Conservation (phyloP, 1,140 invertebrate species). For the Caenorhabditis briggsae region DNA sequence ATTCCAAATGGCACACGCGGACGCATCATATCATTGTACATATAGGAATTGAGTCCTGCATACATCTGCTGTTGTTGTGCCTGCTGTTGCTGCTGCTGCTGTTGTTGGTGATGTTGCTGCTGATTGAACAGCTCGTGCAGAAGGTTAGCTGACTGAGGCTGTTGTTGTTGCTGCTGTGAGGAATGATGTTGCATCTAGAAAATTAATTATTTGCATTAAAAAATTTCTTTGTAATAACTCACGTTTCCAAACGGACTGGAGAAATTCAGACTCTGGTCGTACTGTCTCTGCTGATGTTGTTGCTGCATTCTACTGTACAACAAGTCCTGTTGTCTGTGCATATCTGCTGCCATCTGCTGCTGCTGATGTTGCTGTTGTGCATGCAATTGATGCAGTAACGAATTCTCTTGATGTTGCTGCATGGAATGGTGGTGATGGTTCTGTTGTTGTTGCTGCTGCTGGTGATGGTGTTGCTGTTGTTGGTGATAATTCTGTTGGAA, state of each 20-base stretch:
- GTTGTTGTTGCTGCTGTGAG: slow-evolving; percentile 2
- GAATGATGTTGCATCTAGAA: slow-evolving; percentile 33
- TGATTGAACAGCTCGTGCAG: slow-evolving; percentile 41
- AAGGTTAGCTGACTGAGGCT: not conserved
- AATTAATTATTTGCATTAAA: not conserved
- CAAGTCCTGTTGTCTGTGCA: slow-evolving; percentile 35
- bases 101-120: slow-evolving; percentile 25
- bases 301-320: slow-evolving; percentile 22
- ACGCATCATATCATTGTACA: slow-evolving; percentile 33
- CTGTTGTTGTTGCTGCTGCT: not conserved
- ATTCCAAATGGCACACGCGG: slow-evolving; percentile 7
- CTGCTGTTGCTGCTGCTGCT: slow-evolving; percentile 46
- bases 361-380: slow-evolving; percentile 45
- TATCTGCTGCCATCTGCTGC: slow-evolving; percentile 40
- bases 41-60: slow-evolving; percentile 17
- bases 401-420: slow-evolving; percentile 24
- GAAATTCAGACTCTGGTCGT: not conserved
- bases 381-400: slow-evolving; percentile 14
- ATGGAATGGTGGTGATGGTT: slow-evolving; percentile 1
- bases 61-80: slow-evolving; percentile 14
- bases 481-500: not conserved
- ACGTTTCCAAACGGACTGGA: not conserved
- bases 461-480: slow-evolving; percentile 8
- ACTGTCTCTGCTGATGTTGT: slow-evolving; percentile 20
- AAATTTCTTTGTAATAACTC: not conserved